Base-by-base conservation (phyloP, 2,113 vertebrate species). In the Columba janthina region DNA sequence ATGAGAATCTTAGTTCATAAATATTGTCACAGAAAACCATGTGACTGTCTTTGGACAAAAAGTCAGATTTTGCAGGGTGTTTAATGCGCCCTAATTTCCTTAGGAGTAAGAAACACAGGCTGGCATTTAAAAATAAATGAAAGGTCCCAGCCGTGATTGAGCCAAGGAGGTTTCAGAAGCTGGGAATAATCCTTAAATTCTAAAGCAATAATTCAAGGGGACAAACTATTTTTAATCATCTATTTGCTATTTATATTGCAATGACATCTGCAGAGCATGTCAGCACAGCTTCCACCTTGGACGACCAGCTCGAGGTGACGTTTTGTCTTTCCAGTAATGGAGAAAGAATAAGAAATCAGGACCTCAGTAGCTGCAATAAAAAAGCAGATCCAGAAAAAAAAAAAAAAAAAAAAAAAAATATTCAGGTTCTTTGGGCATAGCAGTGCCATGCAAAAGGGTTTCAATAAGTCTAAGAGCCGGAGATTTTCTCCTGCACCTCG, bases 401-500 rank as follows among this genome's bases (percentile, higher is more conserved):
- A 44, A 18, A 18, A 19, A 46, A 44, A 44, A 19, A 15, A 15
- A 16, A 28, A 13, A 60, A 42, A 20, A 4, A 2, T 90, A 74
- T 91, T 93, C 71, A 74, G n/a, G 53, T 77, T 57, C 58, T 93
- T 70, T 40, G 90, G 57, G 29, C 50, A 46, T 14, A 40, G 29
- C 53, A 81, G 15, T 0, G 8, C 61, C 6, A 25, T 28, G 90
- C 46, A 80, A 86, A 89, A 56, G 58, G 48, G 36, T 29, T 88
- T 60, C 78, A 74, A n/a, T 2, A 20, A 44, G 62, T 58, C 53
- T 82, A 34, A 34, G 86, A 93, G 80, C 44, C 3, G 0, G 34
- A 90, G 73, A 57, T 70, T 94, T 97, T 86, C 90, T 90, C 92
- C 92, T 95, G 44, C 85, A 91, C 86, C 94, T 96, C 61, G 0